Evolutionary conservation across 1,140 invertebrate genomes (phyloP), one percentile per base, ranked within the genome.

Genomic region (Drosophila santomea): DNA sequence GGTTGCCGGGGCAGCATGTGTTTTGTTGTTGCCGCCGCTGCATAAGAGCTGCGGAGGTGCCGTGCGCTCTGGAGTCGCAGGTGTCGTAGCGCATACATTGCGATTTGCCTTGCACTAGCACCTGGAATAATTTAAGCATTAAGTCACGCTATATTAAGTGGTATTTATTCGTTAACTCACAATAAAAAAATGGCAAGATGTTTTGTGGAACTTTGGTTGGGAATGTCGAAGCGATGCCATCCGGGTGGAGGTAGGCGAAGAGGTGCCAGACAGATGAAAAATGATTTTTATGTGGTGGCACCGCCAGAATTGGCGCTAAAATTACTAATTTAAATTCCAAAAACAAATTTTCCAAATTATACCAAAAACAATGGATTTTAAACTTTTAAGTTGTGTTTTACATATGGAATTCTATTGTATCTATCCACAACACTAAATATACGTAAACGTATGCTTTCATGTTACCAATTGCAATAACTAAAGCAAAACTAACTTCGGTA

Each of bases 81-180:
- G 50, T 84, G 68, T 74, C 84, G 64, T 66, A 89, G 68, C 62
- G 85, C 58, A 54, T 80, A 72, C 84, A 89, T 89, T 48, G 66
- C 57, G 44, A 48, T 51, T 38, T 35, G 15, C 25, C 48, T 51
- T 51, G n/a, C 15, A 51, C 44, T 38, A 5, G 28, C 5, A 8
- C 52, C 48, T 57, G 50, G 8, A 56, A 55, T 67, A 48, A 43
- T 25, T 8, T 39, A 41, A 32, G 54, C 60, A 79, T 61, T 57
- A 25, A 68, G 56, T 56, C 48, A 51, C 3, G 23, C n/a, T 48
- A 47, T 39, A 28, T 44, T 17, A 25, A 25, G 8, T 4, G 15
- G 28, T 32, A 45, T 44, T n/a, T 43, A 8, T 41, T 15, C 14
- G 10, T 25, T 36, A 57, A 54, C 44, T 57, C 47, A 75, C 69